Evolutionary conservation across 1,140 invertebrate species (phyloP).

Genomic region (Nasonia longicornis): DNA sequence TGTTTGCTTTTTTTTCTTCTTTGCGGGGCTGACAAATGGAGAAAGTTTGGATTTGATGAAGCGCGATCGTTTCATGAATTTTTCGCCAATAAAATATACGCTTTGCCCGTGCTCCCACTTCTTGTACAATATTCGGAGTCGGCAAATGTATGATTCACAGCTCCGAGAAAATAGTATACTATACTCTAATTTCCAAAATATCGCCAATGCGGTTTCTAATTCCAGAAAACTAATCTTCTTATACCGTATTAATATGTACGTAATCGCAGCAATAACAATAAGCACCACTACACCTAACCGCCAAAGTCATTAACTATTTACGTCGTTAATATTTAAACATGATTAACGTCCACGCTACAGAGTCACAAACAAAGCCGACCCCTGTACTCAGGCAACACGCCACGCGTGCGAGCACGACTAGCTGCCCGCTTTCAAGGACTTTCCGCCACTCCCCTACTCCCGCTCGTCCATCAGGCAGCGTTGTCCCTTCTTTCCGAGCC

Average conservation of each 20-base stretch:
- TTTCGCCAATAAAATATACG: not conserved
- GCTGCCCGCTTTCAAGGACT: constrained; percentile 48
- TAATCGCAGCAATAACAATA: too few relatives aligned
- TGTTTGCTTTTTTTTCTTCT: constrained; percentile 4
- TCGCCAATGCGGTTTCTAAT: too few relatives aligned
- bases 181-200: too few relatives aligned
- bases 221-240: too few relatives aligned
- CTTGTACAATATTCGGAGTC: not conserved
- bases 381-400: constrained; percentile 57
- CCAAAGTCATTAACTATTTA: not conserved
- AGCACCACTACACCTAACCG: too few relatives aligned
- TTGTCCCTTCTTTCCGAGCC: not conserved
- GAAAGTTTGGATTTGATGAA: constrained; percentile 35
- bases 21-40: not conserved
- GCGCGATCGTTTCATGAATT: constrained; percentile 40
- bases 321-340: not conserved
- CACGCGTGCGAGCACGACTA: constrained; percentile 49
- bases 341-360: too few relatives aligned
- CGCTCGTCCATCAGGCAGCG: not conserved
- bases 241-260: too few relatives aligned
- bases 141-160: not conserved
- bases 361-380: constrained; percentile 19
- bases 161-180: too few relatives aligned
- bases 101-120: not conserved
- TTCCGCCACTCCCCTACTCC: not conserved